Evolutionary conservation across 2,797 vertebrate genomes (phyloP), one percentile per base, ranked within the genome.

Genomic region (Cyprinella venusta): DNA sequence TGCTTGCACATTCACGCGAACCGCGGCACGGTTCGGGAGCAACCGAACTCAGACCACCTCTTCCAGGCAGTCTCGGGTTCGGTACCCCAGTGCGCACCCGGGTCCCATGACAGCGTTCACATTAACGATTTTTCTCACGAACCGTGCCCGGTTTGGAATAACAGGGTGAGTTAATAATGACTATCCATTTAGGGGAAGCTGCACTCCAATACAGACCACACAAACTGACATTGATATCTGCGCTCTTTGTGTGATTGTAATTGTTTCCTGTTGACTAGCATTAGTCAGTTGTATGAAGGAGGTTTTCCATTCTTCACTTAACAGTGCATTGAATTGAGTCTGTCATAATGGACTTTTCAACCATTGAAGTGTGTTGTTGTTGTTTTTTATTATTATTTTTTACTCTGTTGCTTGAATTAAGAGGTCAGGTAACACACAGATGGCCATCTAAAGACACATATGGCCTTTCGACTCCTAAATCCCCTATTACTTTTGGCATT

Each of bases 401-500:
- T 54, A 74, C 36, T 36, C 70, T 30, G n/a, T 6, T 36, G 18
- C 18, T 33, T 36, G 19, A 54, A 74, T 54, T 54, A 36, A 74
- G 42, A 71, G 0, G 72, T 75, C 30, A 75, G 21, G 21, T 18
- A 16, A 36, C 50, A 40, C 21, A 59, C 69, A 64, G 26, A 50
- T 24, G n/a, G 33, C 42, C n/a, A 38, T n/a, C 8, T 19, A 30
- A 50, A 30, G 16, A 75, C 45, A 63, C 21, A n/a, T 4, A 36
- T 36, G 36, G 40, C 13, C 6, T 24, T 15, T 8, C 5, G 3
- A 30, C 42, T 10, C 56, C 21, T 0, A 19, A 74, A 82, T 64
- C n/a, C 45, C 13, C 56, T 26, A 64, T 64, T 54, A 33, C 59
- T 75, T 75, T 82, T 65, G 59, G 65, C 59, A 82, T 82, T 74